Base-by-base conservation (phyloP, 1,140 invertebrate genomes). In the Cyphomyrmex costatus region DNA sequence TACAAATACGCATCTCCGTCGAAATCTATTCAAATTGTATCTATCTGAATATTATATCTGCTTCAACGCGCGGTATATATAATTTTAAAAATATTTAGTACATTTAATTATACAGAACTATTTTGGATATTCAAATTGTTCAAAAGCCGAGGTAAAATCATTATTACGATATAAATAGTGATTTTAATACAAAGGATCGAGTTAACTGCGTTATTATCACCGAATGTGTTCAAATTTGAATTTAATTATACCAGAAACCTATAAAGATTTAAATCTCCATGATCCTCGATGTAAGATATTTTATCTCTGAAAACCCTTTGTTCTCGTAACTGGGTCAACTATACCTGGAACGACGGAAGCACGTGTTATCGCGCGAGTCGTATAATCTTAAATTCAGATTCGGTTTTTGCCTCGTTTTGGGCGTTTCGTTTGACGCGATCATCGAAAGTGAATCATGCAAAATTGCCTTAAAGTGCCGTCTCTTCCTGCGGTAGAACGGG, bases 381-480 rank as follows among this genome's bases (percentile, higher is more conserved):
- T 60, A 42, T 53, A 30, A 73, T 73, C 14, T 73, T 46, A 30
- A 73, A 82, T 73, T 73, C 33, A 73, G 10, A 51, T 58, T 36
- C 19, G 33, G 33, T 53, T 51, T 82, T 82, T 51, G n/a, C 8
- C n/a, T 58, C 51, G 33, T 30, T 49, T 33, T 58, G 8, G 10
- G 14, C 51, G 24, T 12, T 30, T 21, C 19, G 66, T 71, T 60
- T 27, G n/a, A 46, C 30, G 8, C 27, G 53, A 73, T 60, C 53
- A 42, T 83, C n/a, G 79, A 83, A 83, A 83, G 68, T 61, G 68
- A 74, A 83, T 73, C 46, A 71, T 74, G 53, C 8, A 60, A 60
- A 83, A 74, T 74, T 74, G 79, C 53, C 42, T 60, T 60, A 60
- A 46, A 83, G 36, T 73, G 66, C 79, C 51, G 49, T 33, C 53